Evolutionary conservation across 2,888 invertebrate genomes (phyloP), one percentile per base, ranked within the genome.

Genomic region (Argynnis bischoffii): DNA sequence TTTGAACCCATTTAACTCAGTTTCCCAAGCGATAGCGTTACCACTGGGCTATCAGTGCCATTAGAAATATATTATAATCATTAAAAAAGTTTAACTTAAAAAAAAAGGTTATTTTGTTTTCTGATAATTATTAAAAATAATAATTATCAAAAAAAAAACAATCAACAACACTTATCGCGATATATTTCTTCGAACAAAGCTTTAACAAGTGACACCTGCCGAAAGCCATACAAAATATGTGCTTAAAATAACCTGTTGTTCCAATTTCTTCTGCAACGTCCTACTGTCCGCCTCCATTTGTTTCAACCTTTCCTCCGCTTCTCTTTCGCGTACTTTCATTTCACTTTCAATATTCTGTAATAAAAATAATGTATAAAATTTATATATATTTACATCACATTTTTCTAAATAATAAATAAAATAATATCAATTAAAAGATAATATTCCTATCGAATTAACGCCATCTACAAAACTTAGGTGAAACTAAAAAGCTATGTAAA

Each of bases 341-440:
- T 91, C 89, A 54, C 69, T 83, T 74, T 93, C 93, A 64, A 90
- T 75, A 53, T 72, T 82, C 93, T 92, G 79, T 16, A 82, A 82
- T 55, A 69, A 35, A 26, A 56, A 16, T 13, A 64, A 8, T 21
- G 14, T 13, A 6, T 14, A 14, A 16, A n/a, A 16, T n/a, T 11
- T 50, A 54, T 55, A 54, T 55, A 54, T 6, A 46, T 46, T n/a
- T 16, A 15, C 1, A 55, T 6, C 5, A 1, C 5, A 1, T 13
- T 53, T 8, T 14, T 18, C 14, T 13, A 18, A 11, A 13, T 15
- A 18, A 51, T 16, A 16, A 50, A 51, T n/a, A n/a, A 8, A 6
- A 5, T n/a, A 16, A 26, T 26, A 26, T 26, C 4, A 21, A 21
- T 21, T 50, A 50, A 50, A 16, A 51, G n/a, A n/a, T 8, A 13